These are phyloP conservation scores for Psix sp. DNA, from an alignment of 1,140 invertebrate species.

Conservation along the genomic window DNA sequence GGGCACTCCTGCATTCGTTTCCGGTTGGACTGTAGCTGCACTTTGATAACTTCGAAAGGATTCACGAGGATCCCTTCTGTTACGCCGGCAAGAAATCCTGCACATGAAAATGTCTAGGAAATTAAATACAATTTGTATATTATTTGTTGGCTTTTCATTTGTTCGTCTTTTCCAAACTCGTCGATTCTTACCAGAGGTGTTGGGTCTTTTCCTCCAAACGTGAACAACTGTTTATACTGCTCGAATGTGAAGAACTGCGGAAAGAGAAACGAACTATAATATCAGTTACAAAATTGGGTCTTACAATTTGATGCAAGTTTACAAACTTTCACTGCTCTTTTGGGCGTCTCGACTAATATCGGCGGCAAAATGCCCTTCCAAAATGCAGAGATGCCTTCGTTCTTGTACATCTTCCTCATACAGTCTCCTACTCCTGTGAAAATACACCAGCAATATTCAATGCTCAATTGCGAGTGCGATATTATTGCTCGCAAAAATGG, in stretches of 20 bases:
- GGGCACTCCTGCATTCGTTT: slow-evolving; percentile 78
- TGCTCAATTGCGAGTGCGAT: too few relatives aligned
- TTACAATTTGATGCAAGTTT: too few relatives aligned
- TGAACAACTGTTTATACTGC: slow-evolving; percentile 91
- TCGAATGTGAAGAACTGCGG: slow-evolving; percentile 92
- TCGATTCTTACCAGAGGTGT: slow-evolving; percentile 84
- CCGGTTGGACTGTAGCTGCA: slow-evolving; percentile 86
- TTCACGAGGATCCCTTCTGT: slow-evolving; percentile 94
- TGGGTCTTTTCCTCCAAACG: slow-evolving; percentile 84
- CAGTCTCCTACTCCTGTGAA: slow-evolving; percentile 89
- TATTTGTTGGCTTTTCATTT: slow-evolving; percentile 4
- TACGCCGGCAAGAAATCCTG: slow-evolving; percentile 90
- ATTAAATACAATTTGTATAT: slow-evolving; percentile 12
- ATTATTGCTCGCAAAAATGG: too few relatives aligned
- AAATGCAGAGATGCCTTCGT: slow-evolving; percentile 88
- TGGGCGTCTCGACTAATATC: slow-evolving; percentile 95
- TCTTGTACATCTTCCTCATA: slow-evolving; percentile 90
- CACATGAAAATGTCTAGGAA: slow-evolving; percentile 88
- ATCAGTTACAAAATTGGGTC: too few relatives aligned
- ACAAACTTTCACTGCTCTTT: slow-evolving; percentile 90
- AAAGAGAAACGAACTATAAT: slow-evolving; percentile 45
- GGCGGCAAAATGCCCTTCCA: slow-evolving; percentile 96
- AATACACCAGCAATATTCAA: too few relatives aligned
- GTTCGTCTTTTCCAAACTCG: not conserved
- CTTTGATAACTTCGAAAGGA: slow-evolving; percentile 97